Conservation (phyloP, 1,140 invertebrate species). For the Aplysia californica region DNA sequence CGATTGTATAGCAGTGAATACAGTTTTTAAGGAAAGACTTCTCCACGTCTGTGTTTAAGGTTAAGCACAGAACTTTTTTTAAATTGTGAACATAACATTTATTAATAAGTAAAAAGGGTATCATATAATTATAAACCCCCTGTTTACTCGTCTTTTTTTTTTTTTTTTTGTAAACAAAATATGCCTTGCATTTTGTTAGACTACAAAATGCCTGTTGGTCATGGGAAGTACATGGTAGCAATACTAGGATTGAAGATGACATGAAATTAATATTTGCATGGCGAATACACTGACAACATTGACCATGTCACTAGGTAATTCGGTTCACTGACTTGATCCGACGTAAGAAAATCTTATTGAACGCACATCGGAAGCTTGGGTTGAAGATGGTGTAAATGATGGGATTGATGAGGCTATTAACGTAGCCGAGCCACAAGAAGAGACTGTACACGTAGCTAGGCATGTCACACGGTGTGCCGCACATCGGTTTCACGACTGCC, state of each 20-base stretch:
- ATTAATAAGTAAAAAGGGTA: too few relatives aligned
- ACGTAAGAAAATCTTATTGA: constrained; percentile 51
- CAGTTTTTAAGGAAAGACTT: too few relatives aligned
- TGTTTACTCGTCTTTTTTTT: too few relatives aligned
- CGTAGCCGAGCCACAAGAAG: constrained; percentile 67
- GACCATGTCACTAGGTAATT: neutral
- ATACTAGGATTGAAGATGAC: neutral
- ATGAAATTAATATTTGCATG: neutral
- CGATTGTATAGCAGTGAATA: too few relatives aligned
- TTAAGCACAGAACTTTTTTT: too few relatives aligned
- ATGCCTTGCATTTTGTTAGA: neutral
- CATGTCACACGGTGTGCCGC: constrained; percentile 45
- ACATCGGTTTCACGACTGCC: constrained; percentile 62
- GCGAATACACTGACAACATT: neutral
- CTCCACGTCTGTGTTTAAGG: too few relatives aligned
- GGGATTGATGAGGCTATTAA: constrained; percentile 66
- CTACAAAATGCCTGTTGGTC: neutral
- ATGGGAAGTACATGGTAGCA: neutral
- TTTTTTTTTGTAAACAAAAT: too few relatives aligned
- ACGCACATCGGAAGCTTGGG: constrained; percentile 65
- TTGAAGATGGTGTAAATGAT: constrained; percentile 69
- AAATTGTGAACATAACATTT: too few relatives aligned
- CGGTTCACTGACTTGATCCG: constrained; percentile 31
- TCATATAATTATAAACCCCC: too few relatives aligned
- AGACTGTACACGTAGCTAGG: constrained; percentile 63